Base-by-base conservation (phyloP, 2,888 invertebrate genomes). In the Brachyptera risi region DNA sequence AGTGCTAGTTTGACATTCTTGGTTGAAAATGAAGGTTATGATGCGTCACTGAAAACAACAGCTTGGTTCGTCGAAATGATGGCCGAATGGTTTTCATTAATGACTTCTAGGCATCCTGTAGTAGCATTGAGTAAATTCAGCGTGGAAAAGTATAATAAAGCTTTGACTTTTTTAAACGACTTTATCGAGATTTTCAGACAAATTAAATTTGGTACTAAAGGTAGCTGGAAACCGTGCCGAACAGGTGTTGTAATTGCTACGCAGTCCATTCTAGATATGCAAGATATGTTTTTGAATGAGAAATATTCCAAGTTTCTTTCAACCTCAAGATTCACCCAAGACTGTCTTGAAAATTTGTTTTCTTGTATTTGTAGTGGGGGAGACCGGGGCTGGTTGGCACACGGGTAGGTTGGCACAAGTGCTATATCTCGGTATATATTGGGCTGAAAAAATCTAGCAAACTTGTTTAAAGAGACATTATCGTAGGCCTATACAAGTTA, bases 51-150 rank as follows among this genome's bases (percentile, higher is more conserved):
- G 60, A 44, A 61, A 35, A 68, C 67, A 19, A 67, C 68, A 38
- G 68, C 67, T 9, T 69, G 67, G 68, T 68, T 67, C 58, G 27
- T 67, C 9, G 65, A 67, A 60, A 61, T 27, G 50, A 67, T 13
- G n/a, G 66, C 64, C 50, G 60, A 67, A 44, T 68, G 68, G 67
- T 68, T 68, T 56, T 37, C 31, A 17, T 51, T 68, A 26, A 68
- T 68, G 67, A 67, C 68, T 31, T 67, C 37, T 15, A 56, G 56
- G 23, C 9, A 17, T 37, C 5, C 19, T 19, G 38, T 11, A 15
- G 9, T 56, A 15, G 35, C 56, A 9, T 21, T 56, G 17, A 40
- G 56, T 23, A 31, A 31, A 11, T 31, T 31, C 17, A 50, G 4
- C 15, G 23, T 13, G 17, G 21, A 44, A 7, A 44, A 19, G 13